Conservation (phyloP, 2,888 invertebrate species). For the Scelioninae gen. 1 region DNA sequence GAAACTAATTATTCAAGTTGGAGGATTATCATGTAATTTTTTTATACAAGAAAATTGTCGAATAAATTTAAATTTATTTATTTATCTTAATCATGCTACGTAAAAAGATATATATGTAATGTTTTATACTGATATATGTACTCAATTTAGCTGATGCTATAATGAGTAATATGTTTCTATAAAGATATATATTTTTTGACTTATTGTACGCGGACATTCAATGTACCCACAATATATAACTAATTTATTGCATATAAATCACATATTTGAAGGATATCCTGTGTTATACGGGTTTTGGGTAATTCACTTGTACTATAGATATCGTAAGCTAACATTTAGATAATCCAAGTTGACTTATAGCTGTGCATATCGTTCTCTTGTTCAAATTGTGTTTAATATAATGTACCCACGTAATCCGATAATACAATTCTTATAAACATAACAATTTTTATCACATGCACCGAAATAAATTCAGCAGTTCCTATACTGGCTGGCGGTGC, state of each 20-base stretch:
- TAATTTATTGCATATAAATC: slow-evolving; percentile 35
- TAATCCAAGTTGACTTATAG: slow-evolving; percentile 47
- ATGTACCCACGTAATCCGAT: slow-evolving; percentile 37
- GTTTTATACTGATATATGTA: background rate
- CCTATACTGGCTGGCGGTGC: slow-evolving; percentile 4
- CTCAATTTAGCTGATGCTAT: background rate
- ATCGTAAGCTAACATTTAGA: slow-evolving; percentile 36
- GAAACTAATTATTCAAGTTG: too few relatives aligned
- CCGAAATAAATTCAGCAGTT: slow-evolving; percentile 20
- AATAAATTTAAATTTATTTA: too few relatives aligned
- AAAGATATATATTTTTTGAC: slow-evolving; percentile 7
- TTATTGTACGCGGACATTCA: slow-evolving; percentile 6
- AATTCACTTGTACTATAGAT: slow-evolving; percentile 35
- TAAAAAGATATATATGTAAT: too few relatives aligned
- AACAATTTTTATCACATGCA: slow-evolving; percentile 20
- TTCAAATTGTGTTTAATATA: slow-evolving; percentile 33
- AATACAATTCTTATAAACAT: slow-evolving; percentile 38
- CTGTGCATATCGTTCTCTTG: slow-evolving; percentile 41
- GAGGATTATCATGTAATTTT: too few relatives aligned
- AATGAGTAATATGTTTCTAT: slow-evolving; percentile 11
- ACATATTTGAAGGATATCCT: slow-evolving; percentile 36
- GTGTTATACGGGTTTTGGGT: slow-evolving; percentile 45
- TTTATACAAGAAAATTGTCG: too few relatives aligned
- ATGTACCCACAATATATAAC: slow-evolving; percentile 16
- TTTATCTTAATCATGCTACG: too few relatives aligned